Conservation (phyloP, 2,888 invertebrate genomes). For the Psylliodes chrysocephalus region DNA sequence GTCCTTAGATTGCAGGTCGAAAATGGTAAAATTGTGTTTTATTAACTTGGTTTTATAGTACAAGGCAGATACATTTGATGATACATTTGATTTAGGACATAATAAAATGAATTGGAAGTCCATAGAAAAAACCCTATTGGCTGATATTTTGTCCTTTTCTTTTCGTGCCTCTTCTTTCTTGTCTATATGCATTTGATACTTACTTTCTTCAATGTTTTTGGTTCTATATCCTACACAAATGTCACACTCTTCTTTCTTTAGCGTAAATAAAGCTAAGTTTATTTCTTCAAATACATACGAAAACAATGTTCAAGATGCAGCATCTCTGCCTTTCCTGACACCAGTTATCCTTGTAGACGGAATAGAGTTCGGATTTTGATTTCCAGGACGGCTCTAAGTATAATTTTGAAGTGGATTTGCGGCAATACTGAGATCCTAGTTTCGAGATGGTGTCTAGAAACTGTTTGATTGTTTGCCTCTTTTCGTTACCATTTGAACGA, state of each 20-base stretch:
- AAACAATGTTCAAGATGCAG: conserved; percentile 11
- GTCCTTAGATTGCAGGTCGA: conserved; percentile 33
- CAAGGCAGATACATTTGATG: conserved; percentile 29
- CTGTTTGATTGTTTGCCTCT: conserved; percentile 9
- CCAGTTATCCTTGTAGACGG: neutral
- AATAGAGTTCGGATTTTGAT: conserved; percentile 10
- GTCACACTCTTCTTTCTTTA: conserved; percentile 37
- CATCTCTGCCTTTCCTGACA: conserved; percentile 10
- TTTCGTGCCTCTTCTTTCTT: conserved; percentile 23
- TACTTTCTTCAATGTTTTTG: conserved; percentile 26
- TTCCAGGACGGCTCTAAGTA: conserved; percentile 14
- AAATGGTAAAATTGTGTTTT: conserved; percentile 40
- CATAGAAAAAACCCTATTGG: conserved; percentile 20
- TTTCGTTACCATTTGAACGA: conserved; percentile 21
- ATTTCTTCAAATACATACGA: conserved; percentile 8
- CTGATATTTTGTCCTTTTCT: conserved; percentile 20
- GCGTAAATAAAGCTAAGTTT: conserved; percentile 28
- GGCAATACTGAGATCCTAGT: conserved; percentile 21
- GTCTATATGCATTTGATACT: conserved; percentile 6
- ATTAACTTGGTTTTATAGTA: conserved; percentile 37
- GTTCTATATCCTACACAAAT: too few relatives aligned
- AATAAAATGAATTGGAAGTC: conserved; percentile 31
- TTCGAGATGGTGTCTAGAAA: conserved; percentile 4
- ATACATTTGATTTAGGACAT: conserved; percentile 22
- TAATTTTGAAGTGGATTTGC: conserved; percentile 15